Percentiles rank a stretch among this genome's conserved stretches.
Evolutionary conservation across 2,888 invertebrate species (phyloP).

Genomic region (Phragmatobia fuliginosa): DNA sequence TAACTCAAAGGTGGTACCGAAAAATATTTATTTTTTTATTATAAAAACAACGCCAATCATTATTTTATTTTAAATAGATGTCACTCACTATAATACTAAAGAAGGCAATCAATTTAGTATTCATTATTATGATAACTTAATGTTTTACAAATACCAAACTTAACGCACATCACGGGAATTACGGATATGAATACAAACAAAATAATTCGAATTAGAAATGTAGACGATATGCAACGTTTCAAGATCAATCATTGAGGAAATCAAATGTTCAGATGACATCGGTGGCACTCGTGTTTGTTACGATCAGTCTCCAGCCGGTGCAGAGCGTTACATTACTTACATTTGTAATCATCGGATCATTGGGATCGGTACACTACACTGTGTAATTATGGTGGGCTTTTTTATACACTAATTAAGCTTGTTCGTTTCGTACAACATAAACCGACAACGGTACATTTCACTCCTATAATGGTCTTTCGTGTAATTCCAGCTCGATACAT

Average conservation of each 20-base stretch:
- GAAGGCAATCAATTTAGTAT: slow-evolving; percentile 74
- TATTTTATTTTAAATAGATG: slow-evolving; percentile 75
- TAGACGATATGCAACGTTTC: slow-evolving; percentile 86
- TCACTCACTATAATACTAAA: slow-evolving; percentile 77
- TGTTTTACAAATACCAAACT: slow-evolving; percentile 74
- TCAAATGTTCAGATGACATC: slow-evolving; percentile 77
- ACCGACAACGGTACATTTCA: slow-evolving; percentile 60
- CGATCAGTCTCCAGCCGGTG: slow-evolving; percentile 73
- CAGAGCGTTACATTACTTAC: slow-evolving; percentile 46
- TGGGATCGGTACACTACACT: slow-evolving; percentile 59
- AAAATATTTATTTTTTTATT: slow-evolving; percentile 78
- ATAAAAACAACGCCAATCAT: slow-evolving; percentile 77
- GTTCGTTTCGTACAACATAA: slow-evolving; percentile 73
- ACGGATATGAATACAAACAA: slow-evolving; percentile 81
- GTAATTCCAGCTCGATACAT: slow-evolving; percentile 65
- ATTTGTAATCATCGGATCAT: slow-evolving; percentile 53
- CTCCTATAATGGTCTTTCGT: slow-evolving; percentile 58
- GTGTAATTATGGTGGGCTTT: slow-evolving; percentile 65
- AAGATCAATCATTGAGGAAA: slow-evolving; percentile 75
- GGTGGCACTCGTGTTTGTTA: slow-evolving; percentile 76
- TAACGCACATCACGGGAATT: slow-evolving; percentile 76
- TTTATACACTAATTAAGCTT: slow-evolving; percentile 69
- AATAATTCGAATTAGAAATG: slow-evolving; percentile 84
- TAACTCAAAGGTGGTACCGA: slow-evolving; percentile 86
- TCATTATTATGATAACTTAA: slow-evolving; percentile 78